phyloP scores from a whole-genome alignment of 2,888 invertebrate species.

The Nematopogon swammerdamellus region DNA sequence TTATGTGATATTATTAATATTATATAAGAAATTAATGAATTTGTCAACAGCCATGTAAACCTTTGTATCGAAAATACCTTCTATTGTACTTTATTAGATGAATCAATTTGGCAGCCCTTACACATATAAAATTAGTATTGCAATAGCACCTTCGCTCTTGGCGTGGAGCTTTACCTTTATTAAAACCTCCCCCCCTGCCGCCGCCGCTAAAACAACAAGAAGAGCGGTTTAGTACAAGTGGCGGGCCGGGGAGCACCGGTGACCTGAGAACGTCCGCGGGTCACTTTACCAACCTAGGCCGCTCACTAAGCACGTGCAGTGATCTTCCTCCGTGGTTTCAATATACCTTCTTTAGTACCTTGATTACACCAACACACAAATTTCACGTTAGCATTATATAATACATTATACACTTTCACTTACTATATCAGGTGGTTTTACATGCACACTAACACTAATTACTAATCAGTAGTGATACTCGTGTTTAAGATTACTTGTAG shows the following conservation, averaged over 20 bases:
- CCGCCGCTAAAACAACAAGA: slow-evolving; percentile 92
- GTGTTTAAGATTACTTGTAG: too few species aligned
- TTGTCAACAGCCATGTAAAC: slow-evolving; percentile 26
- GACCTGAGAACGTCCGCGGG: slow-evolving; percentile 33
- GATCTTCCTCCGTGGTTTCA: slow-evolving; percentile 47
- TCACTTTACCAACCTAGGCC: slow-evolving; percentile 49
- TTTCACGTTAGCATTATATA: slow-evolving; percentile 25
- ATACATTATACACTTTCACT: neutral
- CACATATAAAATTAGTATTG: slow-evolving; percentile 51
- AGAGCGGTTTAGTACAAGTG: slow-evolving; percentile 70
- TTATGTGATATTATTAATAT: too few species aligned
- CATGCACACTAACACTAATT: too few species aligned
- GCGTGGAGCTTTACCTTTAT: slow-evolving; percentile 92
- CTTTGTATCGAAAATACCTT: neutral
- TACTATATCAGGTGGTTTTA: too few species aligned
- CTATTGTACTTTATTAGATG: slow-evolving; percentile 3
- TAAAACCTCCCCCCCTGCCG: slow-evolving; percentile 92
- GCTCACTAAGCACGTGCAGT: slow-evolving; percentile 49
- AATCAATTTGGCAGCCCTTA: slow-evolving; percentile 47
- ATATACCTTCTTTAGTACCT: slow-evolving; percentile 58
- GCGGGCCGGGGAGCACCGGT: slow-evolving; percentile 55
- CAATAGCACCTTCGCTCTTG: slow-evolving; percentile 72
- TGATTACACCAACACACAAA: slow-evolving; percentile 46
- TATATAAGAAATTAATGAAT: slow-evolving; percentile 6
- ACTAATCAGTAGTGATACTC: too few species aligned